Percentiles rank a stretch among this genome's conserved stretches.
Evolutionary conservation across 1,140 invertebrate species (phyloP).

Genomic region (Nephila pilipes): DNA sequence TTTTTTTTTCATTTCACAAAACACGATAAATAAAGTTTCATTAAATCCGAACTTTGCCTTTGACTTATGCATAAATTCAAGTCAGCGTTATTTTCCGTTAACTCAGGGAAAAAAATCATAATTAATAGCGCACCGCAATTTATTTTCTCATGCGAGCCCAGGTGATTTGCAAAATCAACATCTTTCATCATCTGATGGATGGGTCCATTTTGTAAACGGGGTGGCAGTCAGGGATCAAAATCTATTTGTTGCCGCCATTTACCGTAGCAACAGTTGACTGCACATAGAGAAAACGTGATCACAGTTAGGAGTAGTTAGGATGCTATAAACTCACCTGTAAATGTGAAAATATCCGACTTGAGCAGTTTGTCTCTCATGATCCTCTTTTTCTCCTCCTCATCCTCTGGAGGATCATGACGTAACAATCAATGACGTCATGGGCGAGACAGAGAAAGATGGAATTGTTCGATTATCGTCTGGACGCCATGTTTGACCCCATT

Average conservation of each 20-base stretch:
- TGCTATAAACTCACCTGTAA: slow-evolving; percentile 45
- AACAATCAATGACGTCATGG: slow-evolving; percentile 42
- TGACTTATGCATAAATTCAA: no score
- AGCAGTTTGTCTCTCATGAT: slow-evolving; percentile 40
- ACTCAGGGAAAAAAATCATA: background rate
- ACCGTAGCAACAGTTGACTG: background rate
- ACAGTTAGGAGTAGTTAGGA: background rate
- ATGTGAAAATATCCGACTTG: slow-evolving; percentile 46
- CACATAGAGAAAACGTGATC: background rate
- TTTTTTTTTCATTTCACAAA: no score
- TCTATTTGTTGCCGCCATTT: background rate
- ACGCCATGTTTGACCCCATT: background rate
- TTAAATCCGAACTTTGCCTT: no score
- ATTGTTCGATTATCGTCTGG: background rate
- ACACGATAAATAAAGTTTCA: no score
- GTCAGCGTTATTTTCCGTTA: background rate
- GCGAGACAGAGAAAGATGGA: background rate
- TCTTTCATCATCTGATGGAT: slow-evolving; percentile 28
- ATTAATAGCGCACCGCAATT: background rate
- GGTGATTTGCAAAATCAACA: slow-evolving; percentile 33
- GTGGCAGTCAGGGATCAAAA: slow-evolving; percentile 13
- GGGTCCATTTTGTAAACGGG: background rate
- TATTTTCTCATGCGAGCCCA: background rate
- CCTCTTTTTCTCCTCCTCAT: slow-evolving; percentile 56
- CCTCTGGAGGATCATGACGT: slow-evolving; percentile 51